Base-by-base conservation (phyloP, 1,140 invertebrate species). In the Lordiphosa mommai region DNA sequence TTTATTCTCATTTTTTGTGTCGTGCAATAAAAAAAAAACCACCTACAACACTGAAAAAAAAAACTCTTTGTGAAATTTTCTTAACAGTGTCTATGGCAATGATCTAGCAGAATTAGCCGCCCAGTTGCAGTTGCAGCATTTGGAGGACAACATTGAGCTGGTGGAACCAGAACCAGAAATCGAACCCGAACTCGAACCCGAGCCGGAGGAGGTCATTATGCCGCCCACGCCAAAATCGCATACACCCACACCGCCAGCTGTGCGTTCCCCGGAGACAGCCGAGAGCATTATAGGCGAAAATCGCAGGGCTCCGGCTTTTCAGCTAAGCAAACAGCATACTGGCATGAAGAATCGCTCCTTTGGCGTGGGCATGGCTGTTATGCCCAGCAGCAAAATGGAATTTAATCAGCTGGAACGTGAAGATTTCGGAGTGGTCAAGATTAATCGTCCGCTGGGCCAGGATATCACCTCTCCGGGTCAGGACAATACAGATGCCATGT, bases 281-380 rank as follows among this genome's bases (percentile, higher is more conserved):
- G 77, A 84, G 47, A 84, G 79, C 50, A 79, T 85, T 41, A 72
- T 84, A 16, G 79, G 72, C 1, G 73, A 79, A 13, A 85, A 76
- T 60, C 73, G 74, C 0, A 61, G 51, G 51, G 52, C 80, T 3
- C 58, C 63, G 3, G 63, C 72, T n/a, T 88, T 88, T 8, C 80
- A 88, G 27, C 60, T 88, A 34, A 86, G 86, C 58, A 89, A 89
- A 57, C 86, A 88, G 51, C 87, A 88, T 34, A 89, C 88, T 1
- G 88, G 88, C 44, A 79, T 88, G 72, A 89, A 89, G 58, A 89
- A 89, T 48, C 67, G 86, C 27, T 89, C 88, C 4, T 88, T 64
- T 53, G 86, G 85, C 38, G 86, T 89, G 5, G 87, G 87, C 17
- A 76, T 77, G 50, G 87, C 87, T 5, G 88, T 89, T 0, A 82